A percentile compares a stretch with the other conserved stretches of the same genome.
phyloP scores from a whole-genome alignment of 2,888 invertebrate species.

The Lithophane semibrunnea region DNA sequence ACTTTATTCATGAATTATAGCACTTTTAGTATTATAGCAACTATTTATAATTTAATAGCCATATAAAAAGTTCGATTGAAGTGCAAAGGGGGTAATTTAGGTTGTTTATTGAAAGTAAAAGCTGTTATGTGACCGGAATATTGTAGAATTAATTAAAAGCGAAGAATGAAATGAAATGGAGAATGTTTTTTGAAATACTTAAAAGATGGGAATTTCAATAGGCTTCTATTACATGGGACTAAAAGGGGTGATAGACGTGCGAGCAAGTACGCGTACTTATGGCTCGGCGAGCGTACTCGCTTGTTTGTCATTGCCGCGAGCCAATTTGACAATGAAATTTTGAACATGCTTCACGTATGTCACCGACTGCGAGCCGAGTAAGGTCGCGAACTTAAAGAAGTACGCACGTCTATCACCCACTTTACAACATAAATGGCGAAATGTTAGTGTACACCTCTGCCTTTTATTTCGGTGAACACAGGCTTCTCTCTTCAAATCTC shows the following conservation, averaged over 20 bases:
- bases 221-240: neutral
- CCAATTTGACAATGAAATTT: too few species aligned
- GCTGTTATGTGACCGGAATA: neutral
- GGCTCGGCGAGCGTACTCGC: too few species aligned
- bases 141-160: neutral
- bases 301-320: too few species aligned
- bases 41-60: slow-evolving; percentile 22
- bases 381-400: too few species aligned
- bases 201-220: neutral
- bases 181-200: neutral
- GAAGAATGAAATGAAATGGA: neutral
- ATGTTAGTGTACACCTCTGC: neutral
- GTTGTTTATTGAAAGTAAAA: slow-evolving; percentile 14
- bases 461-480: too few species aligned
- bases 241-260: neutral
- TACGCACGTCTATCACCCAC: too few species aligned
- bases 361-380: too few species aligned
- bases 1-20: slow-evolving; percentile 41
- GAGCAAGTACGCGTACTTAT: too few species aligned
- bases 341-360: too few species aligned
- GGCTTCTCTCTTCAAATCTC: neutral
- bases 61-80: slow-evolving; percentile 18
- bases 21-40: slow-evolving; percentile 21
- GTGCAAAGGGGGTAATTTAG: slow-evolving; percentile 15
- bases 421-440: neutral